Percentiles rank a stretch among this genome's conserved stretches.
These are phyloP conservation scores for Paramisgurnus dabryanus DNA, from an alignment of 2,113 vertebrate species.

Conservation along the genomic window DNA sequence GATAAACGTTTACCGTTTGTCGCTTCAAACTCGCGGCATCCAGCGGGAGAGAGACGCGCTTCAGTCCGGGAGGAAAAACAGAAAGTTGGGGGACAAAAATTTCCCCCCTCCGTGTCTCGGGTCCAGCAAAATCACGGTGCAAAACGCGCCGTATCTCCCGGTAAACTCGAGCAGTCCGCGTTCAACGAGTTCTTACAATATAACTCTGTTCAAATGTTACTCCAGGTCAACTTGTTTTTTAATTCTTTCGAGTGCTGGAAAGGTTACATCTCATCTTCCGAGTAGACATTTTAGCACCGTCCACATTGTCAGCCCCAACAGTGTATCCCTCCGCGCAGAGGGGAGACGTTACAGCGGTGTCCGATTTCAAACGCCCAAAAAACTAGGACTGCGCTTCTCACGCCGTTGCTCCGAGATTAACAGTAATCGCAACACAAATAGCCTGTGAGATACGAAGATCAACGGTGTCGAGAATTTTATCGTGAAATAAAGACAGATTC, in stretches of 20 bases:
- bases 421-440: background rate
- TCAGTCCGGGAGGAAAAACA: conserved; percentile 64
- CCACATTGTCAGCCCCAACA: conserved; percentile 77
- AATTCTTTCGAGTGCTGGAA: conserved; percentile 63
- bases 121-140: conserved; percentile 42
- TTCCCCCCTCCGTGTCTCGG: conserved; percentile 72
- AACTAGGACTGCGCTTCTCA: background rate
- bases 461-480: background rate
- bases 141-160: conserved; percentile 10
- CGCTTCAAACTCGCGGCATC: conserved; percentile 69
- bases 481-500: background rate
- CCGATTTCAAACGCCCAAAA: conserved; percentile 67
- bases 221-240: conserved; percentile 45
- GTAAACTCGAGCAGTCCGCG: conserved; percentile 8
- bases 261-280: conserved; percentile 75
- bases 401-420: background rate
- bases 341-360: conserved; percentile 72
- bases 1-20: conserved; percentile 52
- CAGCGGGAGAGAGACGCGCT: conserved; percentile 62
- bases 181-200: background rate
- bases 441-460: background rate
- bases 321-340: conserved; percentile 74
- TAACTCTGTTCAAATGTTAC: background rate
- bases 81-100: conserved; percentile 76
- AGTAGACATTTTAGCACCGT: conserved; percentile 83